Base-by-base conservation (phyloP, 2,888 invertebrate species). In the Clepsis dumicolana region DNA sequence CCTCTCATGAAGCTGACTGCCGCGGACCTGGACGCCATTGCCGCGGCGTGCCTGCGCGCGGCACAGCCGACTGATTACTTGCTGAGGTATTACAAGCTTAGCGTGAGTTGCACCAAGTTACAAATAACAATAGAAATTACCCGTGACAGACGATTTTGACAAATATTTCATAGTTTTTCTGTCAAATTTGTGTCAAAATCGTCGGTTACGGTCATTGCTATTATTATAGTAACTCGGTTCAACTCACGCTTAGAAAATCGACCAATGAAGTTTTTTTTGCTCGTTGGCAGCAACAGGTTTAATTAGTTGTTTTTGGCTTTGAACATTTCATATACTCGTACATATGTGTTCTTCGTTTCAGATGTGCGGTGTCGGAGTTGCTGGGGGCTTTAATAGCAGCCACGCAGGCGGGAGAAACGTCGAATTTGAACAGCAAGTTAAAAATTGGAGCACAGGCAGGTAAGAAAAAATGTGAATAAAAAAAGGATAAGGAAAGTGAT, bases 11-110 rank as follows among this genome's bases (percentile, higher is more conserved):
- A 97, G 84, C 93, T 98, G 29, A 96, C 98, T 78, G 97, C 98
- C 5, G 96, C 97, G 0, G 99, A 99, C 86, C 93, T 99, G 75
- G 99, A 99, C 87, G 98, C 97, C 75, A 95, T 98, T 64, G 97
- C 98, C 5, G 97, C 98, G 0, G 94, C 99, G 1, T 99, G 99
- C 84, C 96, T 98, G 82, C 95, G 99, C 57, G 97, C 99, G 4
- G 91, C 90, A 0, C 90, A 91, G 66, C 88, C 90, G 1, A 90
- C 89, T 71, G 91, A 91, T 70, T 90, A 89, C 66, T 79, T 80
- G 21, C 79, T 91, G 2, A 85, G 91, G 91, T 90, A 38, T 4
- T 35, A 38, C n/a, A n/a, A 38, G 38, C n/a, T n/a, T n/a, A n/a
- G n/a, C n/a, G n/a, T n/a, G n/a, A n/a, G n/a, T n/a, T n/a, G n/a